phyloP scores from a whole-genome alignment of 2,113 vertebrate genomes.

The Anas platyrhynchos region DNA sequence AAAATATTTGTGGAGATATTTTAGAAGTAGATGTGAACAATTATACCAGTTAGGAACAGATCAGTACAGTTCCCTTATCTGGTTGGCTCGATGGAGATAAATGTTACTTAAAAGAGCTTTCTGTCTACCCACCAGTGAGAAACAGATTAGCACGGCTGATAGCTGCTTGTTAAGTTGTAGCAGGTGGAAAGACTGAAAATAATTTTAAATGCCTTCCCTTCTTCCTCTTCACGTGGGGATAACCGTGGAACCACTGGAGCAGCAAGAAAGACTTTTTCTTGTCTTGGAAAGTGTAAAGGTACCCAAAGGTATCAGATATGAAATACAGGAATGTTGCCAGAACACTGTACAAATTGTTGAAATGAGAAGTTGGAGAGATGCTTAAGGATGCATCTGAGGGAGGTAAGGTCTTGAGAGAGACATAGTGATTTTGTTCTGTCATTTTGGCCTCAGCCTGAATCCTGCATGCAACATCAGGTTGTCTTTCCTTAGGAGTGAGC shows the following conservation, averaged over 20 bases:
- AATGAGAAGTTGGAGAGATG: neutral
- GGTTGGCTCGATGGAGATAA: neutral
- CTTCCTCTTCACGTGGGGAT: neutral
- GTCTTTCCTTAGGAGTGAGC: neutral
- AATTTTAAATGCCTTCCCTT: neutral
- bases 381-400: neutral
- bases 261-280: neutral
- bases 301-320: neutral
- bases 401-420: neutral
- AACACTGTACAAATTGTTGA: neutral
- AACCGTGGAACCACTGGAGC: neutral
- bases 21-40: neutral
- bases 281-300: neutral
- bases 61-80: neutral
- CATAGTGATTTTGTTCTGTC: neutral
- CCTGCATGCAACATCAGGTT: neutral
- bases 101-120: neutral
- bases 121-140: neutral
- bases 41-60: neutral
- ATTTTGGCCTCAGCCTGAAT: constrained; percentile 9
- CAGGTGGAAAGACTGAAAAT: neutral
- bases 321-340: neutral
- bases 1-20: neutral
- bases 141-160: neutral
- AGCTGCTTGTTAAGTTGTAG: neutral